Evolutionary conservation across 2,797 vertebrate species (phyloP), one percentile per base, ranked within the genome.

Genomic region (Anguilla pacifica): DNA sequence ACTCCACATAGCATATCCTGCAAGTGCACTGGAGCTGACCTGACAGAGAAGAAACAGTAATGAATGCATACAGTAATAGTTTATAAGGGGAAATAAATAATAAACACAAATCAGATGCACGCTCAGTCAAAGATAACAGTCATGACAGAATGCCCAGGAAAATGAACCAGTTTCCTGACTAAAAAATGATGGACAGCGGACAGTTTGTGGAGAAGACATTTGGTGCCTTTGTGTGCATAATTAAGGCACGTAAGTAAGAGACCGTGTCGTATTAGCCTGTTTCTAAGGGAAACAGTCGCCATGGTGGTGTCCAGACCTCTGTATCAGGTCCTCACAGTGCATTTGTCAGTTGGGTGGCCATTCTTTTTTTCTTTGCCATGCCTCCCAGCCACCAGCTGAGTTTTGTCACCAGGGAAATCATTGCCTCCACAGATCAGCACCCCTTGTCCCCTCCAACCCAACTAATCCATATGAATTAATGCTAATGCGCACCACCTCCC

Each of bases 341-440:
- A 95, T 95, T 94, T 95, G 94, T 92, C 92, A 92, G 86, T 1
- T 91, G 91, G 91, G 89, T 89, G 89, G 91, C 53, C 89, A 22
- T 5, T 94, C 93, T 93, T 93, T 92, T 70, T 10, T 92, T 93
- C 91, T 92, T 91, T 86, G 91, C 87, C 91, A 91, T 89, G 92
- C 89, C 91, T 87, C 87, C 31, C 35, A 90, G 46, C 39, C 88
- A 88, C 90, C 93, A 91, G 91, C 92, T 93, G 93, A 93, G 91
- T 91, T 90, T 77, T 77, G 89, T 90, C 94, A 91, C 93, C 0
- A 87, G 92, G 93, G 94, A 94, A 94, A 94, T 94, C 92, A 94
- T 91, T 89, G 83, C 86, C 77, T 82, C 79, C n/a, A 72, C 89
- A 90, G 22, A 88, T 90, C 55, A 6, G 89, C 83, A 74, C 85